Conservation (phyloP, 2,797 vertebrate genomes). For the Alcedo atthis region DNA sequence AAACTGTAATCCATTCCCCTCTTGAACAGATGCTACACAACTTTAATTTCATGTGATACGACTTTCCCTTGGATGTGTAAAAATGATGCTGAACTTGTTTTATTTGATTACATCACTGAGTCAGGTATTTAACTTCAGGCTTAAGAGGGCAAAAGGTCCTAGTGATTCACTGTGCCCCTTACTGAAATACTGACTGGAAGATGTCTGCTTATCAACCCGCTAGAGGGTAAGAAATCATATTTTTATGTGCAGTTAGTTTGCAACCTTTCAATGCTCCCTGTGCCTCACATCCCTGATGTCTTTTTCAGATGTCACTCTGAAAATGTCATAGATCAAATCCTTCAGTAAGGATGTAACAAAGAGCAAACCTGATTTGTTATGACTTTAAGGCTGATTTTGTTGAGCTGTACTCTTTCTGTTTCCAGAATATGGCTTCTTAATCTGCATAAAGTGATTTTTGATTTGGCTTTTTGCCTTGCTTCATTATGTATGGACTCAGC, state of each 20-base stretch:
- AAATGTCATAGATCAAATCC: background rate
- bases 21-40: background rate
- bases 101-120: background rate
- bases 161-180: background rate
- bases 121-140: background rate
- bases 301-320: background rate
- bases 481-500: background rate
- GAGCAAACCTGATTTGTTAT: background rate
- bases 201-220: background rate
- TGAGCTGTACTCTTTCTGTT: background rate
- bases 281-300: background rate
- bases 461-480: background rate
- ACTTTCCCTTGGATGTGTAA: background rate
- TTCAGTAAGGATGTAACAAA: background rate
- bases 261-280: background rate
- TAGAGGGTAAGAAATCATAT: background rate
- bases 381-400: background rate
- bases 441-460: background rate
- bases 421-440: background rate
- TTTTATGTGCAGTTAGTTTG: background rate
- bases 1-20: background rate
- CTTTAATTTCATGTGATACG: background rate
- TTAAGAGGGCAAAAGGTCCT: background rate
- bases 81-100: background rate
- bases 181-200: background rate